phyloP scores from a whole-genome alignment of 2,888 invertebrate genomes.

The Oasisia sp. region DNA sequence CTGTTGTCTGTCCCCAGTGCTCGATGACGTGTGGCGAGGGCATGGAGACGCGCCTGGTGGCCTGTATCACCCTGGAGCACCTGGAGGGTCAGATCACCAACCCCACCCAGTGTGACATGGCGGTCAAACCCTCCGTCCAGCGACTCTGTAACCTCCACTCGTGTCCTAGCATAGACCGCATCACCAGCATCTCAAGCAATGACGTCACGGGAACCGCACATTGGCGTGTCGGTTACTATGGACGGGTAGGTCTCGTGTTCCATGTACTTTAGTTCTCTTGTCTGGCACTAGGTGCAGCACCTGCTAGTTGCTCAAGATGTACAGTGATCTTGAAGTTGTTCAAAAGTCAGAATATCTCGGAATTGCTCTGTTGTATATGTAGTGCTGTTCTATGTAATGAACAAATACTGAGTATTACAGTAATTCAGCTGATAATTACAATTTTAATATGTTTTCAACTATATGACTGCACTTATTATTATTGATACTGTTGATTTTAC shows the following conservation, averaged over 20 bases:
- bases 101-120: slow-evolving; percentile 30
- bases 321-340: too few species aligned
- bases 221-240: slow-evolving; percentile 68
- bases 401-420: neutral
- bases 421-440: neutral
- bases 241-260: slow-evolving; percentile 60
- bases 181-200: slow-evolving; percentile 53
- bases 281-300: neutral
- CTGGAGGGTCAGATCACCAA: slow-evolving; percentile 43
- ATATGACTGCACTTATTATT: neutral
- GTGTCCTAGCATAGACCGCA: slow-evolving; percentile 27
- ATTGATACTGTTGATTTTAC: neutral
- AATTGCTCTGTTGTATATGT: neutral
- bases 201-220: slow-evolving; percentile 53
- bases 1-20: slow-evolving; percentile 67
- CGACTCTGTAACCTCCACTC: slow-evolving; percentile 49
- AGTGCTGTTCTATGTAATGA: neutral
- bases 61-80: slow-evolving; percentile 68
- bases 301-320: neutral
- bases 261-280: neutral
- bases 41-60: slow-evolving; percentile 72
- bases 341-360: too few species aligned
- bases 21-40: slow-evolving; percentile 76
- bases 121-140: slow-evolving; percentile 45
- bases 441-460: neutral